phyloP scores from a whole-genome alignment of 2,797 vertebrate genomes.

The Eulemur coronatus region DNA sequence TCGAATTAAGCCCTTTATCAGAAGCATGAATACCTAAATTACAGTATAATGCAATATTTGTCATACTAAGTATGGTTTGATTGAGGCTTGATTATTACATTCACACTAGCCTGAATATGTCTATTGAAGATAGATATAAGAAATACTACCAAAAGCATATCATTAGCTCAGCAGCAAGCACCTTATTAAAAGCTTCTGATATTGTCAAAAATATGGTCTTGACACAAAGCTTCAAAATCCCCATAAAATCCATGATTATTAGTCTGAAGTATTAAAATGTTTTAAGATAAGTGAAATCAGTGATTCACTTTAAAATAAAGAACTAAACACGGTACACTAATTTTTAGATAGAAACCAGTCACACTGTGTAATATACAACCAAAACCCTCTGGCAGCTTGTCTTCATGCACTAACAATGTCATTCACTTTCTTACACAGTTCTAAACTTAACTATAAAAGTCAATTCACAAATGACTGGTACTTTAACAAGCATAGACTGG shows the following conservation, averaged over 20 bases:
- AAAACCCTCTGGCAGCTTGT: slow-evolving; percentile 56
- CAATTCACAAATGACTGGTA: slow-evolving; percentile 77
- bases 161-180: slow-evolving; percentile 87
- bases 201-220: slow-evolving; percentile 82
- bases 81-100: slow-evolving; percentile 89
- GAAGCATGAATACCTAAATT: slow-evolving; percentile 85
- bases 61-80: slow-evolving; percentile 85
- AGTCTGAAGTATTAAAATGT: slow-evolving; percentile 85
- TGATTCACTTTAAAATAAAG: slow-evolving; percentile 80
- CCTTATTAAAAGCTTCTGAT: slow-evolving; percentile 86
- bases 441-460: slow-evolving; percentile 56
- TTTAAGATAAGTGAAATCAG: slow-evolving; percentile 84
- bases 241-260: slow-evolving; percentile 83
- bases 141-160: slow-evolving; percentile 85
- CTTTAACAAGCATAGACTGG: slow-evolving; percentile 71
- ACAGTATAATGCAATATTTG: slow-evolving; percentile 85
- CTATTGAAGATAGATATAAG: slow-evolving; percentile 87
- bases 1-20: slow-evolving; percentile 87
- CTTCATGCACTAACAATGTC: slow-evolving; percentile 65
- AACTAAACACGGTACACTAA: slow-evolving; percentile 63
- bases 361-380: slow-evolving; percentile 48
- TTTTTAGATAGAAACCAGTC: slow-evolving; percentile 77
- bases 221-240: slow-evolving; percentile 83
- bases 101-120: slow-evolving; percentile 85
- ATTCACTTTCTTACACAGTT: slow-evolving; percentile 57